phyloP scores from a whole-genome alignment of 1,140 invertebrate species.

The Papilio xuthus region DNA sequence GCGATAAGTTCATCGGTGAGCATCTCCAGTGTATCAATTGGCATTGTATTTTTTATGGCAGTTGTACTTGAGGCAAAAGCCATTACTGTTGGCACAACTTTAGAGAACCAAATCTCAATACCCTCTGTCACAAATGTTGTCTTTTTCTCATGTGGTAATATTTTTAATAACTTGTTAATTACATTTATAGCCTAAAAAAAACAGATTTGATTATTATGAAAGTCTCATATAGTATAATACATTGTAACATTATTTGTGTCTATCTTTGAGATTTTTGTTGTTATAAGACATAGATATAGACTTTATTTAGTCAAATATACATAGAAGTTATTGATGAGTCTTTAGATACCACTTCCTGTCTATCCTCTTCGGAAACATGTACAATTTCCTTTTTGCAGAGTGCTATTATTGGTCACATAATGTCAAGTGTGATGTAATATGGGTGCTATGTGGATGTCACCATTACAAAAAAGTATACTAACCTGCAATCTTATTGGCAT shows the following conservation, averaged over 20 bases:
- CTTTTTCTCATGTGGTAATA: constrained; percentile 60
- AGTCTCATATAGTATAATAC: neutral
- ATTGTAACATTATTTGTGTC: neutral
- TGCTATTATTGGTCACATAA: too few relatives aligned
- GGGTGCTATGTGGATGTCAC: too few relatives aligned
- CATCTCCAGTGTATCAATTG: constrained; percentile 59
- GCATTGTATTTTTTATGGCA: constrained; percentile 38
- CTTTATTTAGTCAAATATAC: neutral
- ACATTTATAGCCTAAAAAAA: constrained; percentile 51
- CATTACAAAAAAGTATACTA: neutral
- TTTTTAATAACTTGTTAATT: constrained; percentile 55
- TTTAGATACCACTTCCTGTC: neutral
- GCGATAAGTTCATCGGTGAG: constrained; percentile 61
- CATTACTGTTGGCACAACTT: constrained; percentile 61
- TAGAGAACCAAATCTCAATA: constrained; percentile 67
- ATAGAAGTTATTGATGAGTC: neutral
- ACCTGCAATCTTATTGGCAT: constrained; percentile 55
- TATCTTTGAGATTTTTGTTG: neutral
- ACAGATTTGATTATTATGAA: constrained; percentile 31
- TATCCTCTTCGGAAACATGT: too few relatives aligned
- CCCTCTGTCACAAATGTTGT: constrained; percentile 60
- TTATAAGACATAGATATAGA: neutral
- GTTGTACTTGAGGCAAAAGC: constrained; percentile 35
- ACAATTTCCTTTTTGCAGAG: too few relatives aligned
- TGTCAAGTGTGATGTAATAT: too few relatives aligned